phyloP scores from a whole-genome alignment of 2,888 invertebrate genomes.

The Tetrapedia diversipes region DNA sequence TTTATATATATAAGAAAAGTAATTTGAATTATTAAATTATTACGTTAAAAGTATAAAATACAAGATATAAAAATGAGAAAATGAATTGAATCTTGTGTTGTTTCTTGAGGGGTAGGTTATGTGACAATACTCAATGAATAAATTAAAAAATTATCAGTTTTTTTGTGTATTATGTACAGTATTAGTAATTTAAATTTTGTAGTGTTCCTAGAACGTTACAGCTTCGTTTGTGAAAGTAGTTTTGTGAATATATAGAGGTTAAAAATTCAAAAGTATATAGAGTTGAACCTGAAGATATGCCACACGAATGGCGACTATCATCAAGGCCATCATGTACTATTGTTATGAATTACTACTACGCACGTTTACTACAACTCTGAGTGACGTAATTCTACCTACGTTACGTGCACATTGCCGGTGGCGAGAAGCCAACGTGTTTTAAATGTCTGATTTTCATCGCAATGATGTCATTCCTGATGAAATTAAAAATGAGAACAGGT shows the following conservation, averaged over 20 bases:
- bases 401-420: slow-evolving; percentile 51
- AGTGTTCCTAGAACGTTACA: too few species aligned
- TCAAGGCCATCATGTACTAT: slow-evolving; percentile 32
- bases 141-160: too few species aligned
- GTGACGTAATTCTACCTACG: slow-evolving; percentile 55
- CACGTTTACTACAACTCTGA: slow-evolving; percentile 58
- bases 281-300: not conserved
- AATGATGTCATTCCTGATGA: slow-evolving; percentile 23
- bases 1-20: too few species aligned
- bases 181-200: too few species aligned
- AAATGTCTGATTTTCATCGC: slow-evolving; percentile 64
- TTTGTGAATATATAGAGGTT: not conserved
- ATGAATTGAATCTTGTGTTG: too few species aligned
- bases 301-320: not conserved
- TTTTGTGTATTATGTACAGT: too few species aligned
- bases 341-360: slow-evolving; percentile 22
- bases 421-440: slow-evolving; percentile 61
- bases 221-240: too few species aligned
- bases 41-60: too few species aligned
- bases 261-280: not conserved
- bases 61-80: too few species aligned
- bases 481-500: slow-evolving; percentile 20
- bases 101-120: too few species aligned
- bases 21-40: too few species aligned
- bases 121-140: too few species aligned